Evolutionary conservation across 2,797 vertebrate species (phyloP).

Genomic region (Morelia viridis): DNA sequence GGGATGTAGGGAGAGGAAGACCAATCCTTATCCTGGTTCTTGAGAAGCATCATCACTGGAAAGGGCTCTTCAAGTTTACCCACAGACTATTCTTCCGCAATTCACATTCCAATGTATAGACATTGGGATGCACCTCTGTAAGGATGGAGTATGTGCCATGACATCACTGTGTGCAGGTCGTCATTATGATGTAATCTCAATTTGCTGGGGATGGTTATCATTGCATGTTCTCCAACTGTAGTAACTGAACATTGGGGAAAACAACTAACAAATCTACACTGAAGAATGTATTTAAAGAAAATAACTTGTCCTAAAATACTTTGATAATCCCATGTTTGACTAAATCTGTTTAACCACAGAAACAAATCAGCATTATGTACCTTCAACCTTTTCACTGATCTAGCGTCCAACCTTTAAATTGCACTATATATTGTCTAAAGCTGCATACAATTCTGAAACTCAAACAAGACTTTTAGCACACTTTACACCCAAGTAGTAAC

Average conservation of each 20-base stretch:
- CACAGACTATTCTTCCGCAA: too few relatives aligned
- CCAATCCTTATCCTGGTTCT: too few relatives aligned
- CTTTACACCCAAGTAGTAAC: not conserved
- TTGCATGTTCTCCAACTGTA: not conserved
- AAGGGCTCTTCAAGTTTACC: too few relatives aligned
- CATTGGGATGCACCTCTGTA: too few relatives aligned
- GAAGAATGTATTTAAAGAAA: not conserved
- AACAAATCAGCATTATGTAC: not conserved
- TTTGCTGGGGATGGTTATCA: not conserved
- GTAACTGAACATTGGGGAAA: not conserved
- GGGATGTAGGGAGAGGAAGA: too few relatives aligned
- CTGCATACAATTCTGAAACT: not conserved
- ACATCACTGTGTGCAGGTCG: too few relatives aligned
- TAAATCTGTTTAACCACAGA: not conserved
- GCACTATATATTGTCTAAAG: not conserved
- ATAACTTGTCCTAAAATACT: not conserved
- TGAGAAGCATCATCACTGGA: too few relatives aligned
- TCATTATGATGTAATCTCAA: not conserved
- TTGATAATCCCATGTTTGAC: not conserved
- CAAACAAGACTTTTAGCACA: not conserved
- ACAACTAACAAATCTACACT: not conserved
- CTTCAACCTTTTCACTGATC: not conserved
- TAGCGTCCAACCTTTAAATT: not conserved
- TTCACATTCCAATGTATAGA: too few relatives aligned
- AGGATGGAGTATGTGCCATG: too few relatives aligned